Percentiles rank a stretch among this genome's conserved stretches.
phyloP scores from a whole-genome alignment of 2,113 vertebrate genomes.

The Poeciliopsis turrubarensis region DNA sequence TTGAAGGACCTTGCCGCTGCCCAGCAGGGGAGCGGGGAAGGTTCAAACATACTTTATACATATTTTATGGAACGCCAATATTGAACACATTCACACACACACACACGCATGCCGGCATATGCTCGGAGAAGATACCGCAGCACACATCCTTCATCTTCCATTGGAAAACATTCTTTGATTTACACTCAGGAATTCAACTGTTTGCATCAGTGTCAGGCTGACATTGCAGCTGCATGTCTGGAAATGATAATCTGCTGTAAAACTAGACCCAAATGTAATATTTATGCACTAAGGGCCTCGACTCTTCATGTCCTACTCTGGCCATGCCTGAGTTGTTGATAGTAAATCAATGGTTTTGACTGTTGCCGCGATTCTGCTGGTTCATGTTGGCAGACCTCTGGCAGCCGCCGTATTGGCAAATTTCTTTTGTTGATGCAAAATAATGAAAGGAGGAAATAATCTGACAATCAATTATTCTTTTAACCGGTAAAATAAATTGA shows the following conservation, averaged over 20 bases:
- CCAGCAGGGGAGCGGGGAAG: slow-evolving; percentile 30
- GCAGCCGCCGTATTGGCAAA: slow-evolving; percentile 13
- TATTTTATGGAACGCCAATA: slow-evolving; percentile 63
- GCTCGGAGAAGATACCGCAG: slow-evolving; percentile 20
- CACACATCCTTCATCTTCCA: slow-evolving; percentile 14
- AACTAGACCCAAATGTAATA: slow-evolving; percentile 56
- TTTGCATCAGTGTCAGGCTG: slow-evolving; percentile 30
- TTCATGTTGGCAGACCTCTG: slow-evolving; percentile 11
- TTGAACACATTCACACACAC: slow-evolving; percentile 38
- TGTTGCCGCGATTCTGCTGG: slow-evolving; percentile 27
- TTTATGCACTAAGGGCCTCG: slow-evolving; percentile 48
- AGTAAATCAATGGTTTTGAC: slow-evolving; percentile 69
- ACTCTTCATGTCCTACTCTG: slow-evolving; percentile 41
- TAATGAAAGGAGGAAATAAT: not conserved
- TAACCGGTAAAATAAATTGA: not conserved
- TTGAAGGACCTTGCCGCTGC: slow-evolving; percentile 56
- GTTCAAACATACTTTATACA: slow-evolving; percentile 66
- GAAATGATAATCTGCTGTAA: slow-evolving; percentile 27
- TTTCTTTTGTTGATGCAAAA: not conserved
- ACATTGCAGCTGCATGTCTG: slow-evolving; percentile 22
- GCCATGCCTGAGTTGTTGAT: slow-evolving; percentile 37
- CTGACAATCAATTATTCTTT: not conserved
- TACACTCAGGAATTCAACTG: slow-evolving; percentile 17
- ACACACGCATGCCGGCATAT: not conserved
- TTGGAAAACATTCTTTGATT: slow-evolving; percentile 21